Evolutionary conservation across 2,888 invertebrate species (phyloP), one percentile per base, ranked within the genome.

Genomic region (Pseudanteris insignis): DNA sequence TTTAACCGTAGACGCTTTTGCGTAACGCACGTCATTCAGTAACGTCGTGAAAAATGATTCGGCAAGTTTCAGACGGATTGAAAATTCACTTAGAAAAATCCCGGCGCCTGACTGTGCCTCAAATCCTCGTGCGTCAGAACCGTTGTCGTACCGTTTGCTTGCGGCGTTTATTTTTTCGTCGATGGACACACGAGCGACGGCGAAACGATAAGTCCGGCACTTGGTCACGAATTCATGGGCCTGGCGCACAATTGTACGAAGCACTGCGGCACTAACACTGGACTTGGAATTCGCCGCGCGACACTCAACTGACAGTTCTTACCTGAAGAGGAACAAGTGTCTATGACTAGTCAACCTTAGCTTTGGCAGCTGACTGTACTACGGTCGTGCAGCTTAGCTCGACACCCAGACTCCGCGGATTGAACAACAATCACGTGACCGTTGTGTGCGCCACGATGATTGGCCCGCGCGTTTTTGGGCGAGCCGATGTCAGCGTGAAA

Each of bases 301-400:
- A 38, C 44, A 38, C 46, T 34, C 9, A 38, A 30, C 54, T 50
- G 50, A 48, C 57, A 50, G 38, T 33, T 38, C 64, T 61, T 64
- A 64, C 64, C 64, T 64, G 55, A 38, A 48, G 59, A 55, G 24
- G 47, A 62, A 62, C 29, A 36, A 40, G 33, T 68, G 68, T 64
- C 68, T 69, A 76, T 82, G 83, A 84, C 83, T 82, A 83, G 83
- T 81, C 83, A 81, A 83, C 82, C 80, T 79, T 81, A 81, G 78
- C 73, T 78, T 81, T 81, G 77, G 79, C 78, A 82, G 83, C 82
- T 83, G 87, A 88, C 88, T 87, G 88, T 84, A 84, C 83, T 82
- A 82, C 24, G 11, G 44, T 50, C 34, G 63, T 60, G 63, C 13
- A 54, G 67, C 83, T 82, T 81, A 80, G 81, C 82, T 83, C 83